Evolutionary conservation across 2,888 invertebrate genomes (phyloP), one percentile per base, ranked within the genome.

Genomic region (Sphaerophoria rueppellii): DNA sequence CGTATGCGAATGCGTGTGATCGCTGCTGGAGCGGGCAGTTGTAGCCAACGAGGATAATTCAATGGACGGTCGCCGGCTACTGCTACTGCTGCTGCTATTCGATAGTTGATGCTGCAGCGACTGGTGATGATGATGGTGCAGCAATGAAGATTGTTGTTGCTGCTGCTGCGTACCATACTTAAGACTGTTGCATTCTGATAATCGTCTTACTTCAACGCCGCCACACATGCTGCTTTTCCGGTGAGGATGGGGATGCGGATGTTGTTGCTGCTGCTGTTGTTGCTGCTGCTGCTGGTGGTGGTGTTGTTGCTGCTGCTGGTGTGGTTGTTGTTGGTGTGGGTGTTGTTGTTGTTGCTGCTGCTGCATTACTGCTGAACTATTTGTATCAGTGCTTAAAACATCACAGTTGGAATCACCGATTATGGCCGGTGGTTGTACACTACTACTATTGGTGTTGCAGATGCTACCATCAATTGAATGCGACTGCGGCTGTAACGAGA

Each of bases 1-100:
- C 82, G 86, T 73, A 48, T 86, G 60, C 12, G 87, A 73, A 55
- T 86, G 88, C 82, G 88, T 87, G 80, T 88, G 88, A 79, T 87
- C 88, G 80, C 87, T 88, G 75, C 85, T 87, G 77, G 88, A 87
- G 52, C 87, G 82, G 55, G 71, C 86, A 80, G 85, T 73, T 61
- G 89, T 88, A 69, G 89, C 82, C 69, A 91, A 87, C 67, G 91
- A 89, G 57, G 90, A 89, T 86, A 90, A 92, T 90, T 94, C 93
- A 78, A 93, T 92, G 87, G 93, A 93, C 87, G 93, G 93, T 87
- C 93, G 91, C 69, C 93, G 92, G 88, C 89, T 89, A 87, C 79
- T 88, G 88, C 83, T 88, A 86, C 40, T 40, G 12, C 78, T 40
- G 12, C 78, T 88, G 86, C 71, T 86, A 43, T 77, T 82, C 52